phyloP scores from a whole-genome alignment of 2,113 vertebrate genomes.

The Propithecus coquereli region DNA sequence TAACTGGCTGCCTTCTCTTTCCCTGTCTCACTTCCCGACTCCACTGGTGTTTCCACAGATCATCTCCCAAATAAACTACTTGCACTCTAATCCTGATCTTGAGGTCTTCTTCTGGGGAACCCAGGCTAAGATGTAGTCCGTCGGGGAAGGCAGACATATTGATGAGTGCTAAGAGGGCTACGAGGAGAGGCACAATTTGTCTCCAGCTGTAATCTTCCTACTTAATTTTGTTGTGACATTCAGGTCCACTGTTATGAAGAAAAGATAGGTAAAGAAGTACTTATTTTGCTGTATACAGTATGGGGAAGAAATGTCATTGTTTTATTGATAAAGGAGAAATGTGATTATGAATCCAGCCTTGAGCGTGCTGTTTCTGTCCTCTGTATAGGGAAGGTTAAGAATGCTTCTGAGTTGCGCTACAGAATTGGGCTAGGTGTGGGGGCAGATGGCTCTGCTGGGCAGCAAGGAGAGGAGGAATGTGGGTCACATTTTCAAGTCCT shows the following conservation, averaged over 20 bases:
- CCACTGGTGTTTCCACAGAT: not conserved
- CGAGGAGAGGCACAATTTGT: not conserved
- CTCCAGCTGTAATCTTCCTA: not conserved
- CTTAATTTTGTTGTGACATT: slow-evolving; percentile 29
- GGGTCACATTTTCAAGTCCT: not conserved
- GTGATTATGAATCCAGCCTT: not conserved
- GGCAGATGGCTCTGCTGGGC: not conserved
- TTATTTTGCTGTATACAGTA: not conserved
- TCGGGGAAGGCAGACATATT: not conserved
- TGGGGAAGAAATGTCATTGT: not conserved
- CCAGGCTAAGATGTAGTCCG: not conserved
- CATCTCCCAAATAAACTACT: not conserved
- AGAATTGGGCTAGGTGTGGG: not conserved
- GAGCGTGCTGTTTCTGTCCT: not conserved
- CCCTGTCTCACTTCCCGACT: not conserved
- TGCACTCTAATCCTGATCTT: not conserved
- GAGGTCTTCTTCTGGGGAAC: not conserved
- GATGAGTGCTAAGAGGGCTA: not conserved
- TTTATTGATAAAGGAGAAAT: slow-evolving; percentile 8
- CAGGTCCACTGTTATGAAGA: not conserved
- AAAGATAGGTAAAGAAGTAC: not conserved
- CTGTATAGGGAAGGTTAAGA: not conserved
- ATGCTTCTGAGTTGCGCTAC: not conserved
- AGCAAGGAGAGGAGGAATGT: not conserved
- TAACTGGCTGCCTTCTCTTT: not conserved